A percentile compares a stretch with the other conserved stretches of the same genome.
Conservation (phyloP, 1,140 invertebrate genomes). For the Leptoteleia sp. region DNA sequence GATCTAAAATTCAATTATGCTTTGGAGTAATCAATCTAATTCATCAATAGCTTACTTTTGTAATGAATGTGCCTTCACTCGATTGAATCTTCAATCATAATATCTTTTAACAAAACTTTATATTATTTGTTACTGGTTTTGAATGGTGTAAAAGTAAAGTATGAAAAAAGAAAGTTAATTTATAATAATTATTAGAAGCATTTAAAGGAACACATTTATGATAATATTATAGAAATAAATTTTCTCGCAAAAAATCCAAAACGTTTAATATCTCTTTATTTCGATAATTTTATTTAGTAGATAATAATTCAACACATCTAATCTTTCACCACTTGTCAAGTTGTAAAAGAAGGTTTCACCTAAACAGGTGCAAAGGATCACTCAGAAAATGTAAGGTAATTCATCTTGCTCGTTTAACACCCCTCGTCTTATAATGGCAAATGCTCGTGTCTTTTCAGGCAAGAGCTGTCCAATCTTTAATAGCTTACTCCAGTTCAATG, state of each 20-base stretch:
- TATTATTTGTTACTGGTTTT: too few relatives aligned
- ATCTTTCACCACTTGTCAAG: conserved; percentile 28
- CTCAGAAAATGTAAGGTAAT: conserved; percentile 27
- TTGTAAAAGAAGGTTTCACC: conserved; percentile 18
- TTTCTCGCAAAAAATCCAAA: too few relatives aligned
- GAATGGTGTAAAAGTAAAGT: too few relatives aligned
- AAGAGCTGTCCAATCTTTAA: conserved; percentile 37
- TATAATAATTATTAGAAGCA: too few relatives aligned
- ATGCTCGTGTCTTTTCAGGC: conserved; percentile 35
- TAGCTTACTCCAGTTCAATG: conserved; percentile 38
- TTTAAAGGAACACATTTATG: too few relatives aligned
- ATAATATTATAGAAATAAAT: too few relatives aligned
- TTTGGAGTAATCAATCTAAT: conserved; percentile 1
- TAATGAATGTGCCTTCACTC: neutral
- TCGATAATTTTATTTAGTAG: conserved; percentile 16
- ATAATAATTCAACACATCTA: conserved; percentile 22
- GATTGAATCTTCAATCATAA: conserved; percentile 5
- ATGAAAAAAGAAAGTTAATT: too few relatives aligned
- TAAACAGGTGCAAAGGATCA: conserved; percentile 36
- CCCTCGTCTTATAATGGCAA: conserved; percentile 34
- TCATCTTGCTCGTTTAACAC: conserved; percentile 45
- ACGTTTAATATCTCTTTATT: too few relatives aligned
- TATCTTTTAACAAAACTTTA: neutral
- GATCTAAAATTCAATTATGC: conserved; percentile 13
- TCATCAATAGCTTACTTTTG: conserved; percentile 5